A percentile compares a stretch with the other conserved stretches of the same genome.
These are phyloP conservation scores for Aleiodes sp. DNA, from an alignment of 1,140 invertebrate genomes.

Conservation along the genomic window DNA sequence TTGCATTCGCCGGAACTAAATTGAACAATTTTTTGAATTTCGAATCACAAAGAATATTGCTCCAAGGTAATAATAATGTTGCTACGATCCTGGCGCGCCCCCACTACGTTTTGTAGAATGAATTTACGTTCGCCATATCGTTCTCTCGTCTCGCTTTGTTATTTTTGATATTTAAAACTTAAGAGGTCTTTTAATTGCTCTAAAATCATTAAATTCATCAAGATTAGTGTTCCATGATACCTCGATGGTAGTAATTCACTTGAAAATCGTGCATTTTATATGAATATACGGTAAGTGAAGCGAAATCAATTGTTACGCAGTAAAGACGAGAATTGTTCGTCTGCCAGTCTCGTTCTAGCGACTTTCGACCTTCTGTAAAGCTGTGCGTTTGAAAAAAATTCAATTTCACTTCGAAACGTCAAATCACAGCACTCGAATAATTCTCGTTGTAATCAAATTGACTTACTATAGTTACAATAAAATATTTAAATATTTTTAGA, in stretches of 20 bases:
- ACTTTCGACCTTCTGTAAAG: constrained; percentile 46
- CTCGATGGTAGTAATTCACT: background rate
- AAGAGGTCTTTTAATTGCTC: constrained; percentile 25
- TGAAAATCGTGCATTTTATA: background rate
- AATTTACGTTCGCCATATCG: constrained; percentile 42
- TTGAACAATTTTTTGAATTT: no score
- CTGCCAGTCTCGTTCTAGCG: constrained; percentile 36
- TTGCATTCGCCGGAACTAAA: no score
- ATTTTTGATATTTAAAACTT: constrained; percentile 20
- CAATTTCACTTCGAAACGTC: background rate
- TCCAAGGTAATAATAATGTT: background rate
- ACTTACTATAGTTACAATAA: no score
- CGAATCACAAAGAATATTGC: no score
- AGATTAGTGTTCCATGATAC: background rate
- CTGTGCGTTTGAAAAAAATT: background rate
- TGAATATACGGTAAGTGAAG: constrained; percentile 44
- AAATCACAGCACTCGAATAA: background rate
- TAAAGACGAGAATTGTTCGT: constrained; percentile 47
- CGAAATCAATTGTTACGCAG: constrained; percentile 19
- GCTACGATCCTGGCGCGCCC: constrained; percentile 32
- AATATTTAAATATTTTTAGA: background rate
- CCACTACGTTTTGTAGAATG: constrained; percentile 27
- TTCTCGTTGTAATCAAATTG: background rate
- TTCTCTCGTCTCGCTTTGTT: constrained; percentile 27
- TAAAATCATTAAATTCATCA: constrained; percentile 15